Evolutionary conservation across 2,797 vertebrate genomes (phyloP).

Genomic region (Poeciliopsis paucimaculata): DNA sequence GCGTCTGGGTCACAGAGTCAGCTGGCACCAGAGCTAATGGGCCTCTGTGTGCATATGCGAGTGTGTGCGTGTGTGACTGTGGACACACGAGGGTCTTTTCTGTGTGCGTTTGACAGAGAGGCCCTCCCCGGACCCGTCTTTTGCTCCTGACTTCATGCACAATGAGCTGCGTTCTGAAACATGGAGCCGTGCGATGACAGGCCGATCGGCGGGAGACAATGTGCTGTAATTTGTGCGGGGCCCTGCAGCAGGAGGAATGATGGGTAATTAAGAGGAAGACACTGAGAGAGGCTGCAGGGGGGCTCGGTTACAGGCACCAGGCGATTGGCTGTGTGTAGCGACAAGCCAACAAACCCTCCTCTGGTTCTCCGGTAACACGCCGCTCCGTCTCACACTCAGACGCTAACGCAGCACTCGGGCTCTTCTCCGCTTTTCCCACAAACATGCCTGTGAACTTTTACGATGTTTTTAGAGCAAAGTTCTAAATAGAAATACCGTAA

Average conservation of each 20-base stretch:
- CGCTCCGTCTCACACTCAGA: slow-evolving; percentile 34
- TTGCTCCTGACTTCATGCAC: slow-evolving; percentile 58
- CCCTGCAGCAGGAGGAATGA: slow-evolving; percentile 78
- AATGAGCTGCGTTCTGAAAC: slow-evolving; percentile 77
- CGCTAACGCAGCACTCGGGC: slow-evolving; percentile 9
- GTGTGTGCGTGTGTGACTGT: slow-evolving; percentile 34
- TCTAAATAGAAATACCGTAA: not conserved
- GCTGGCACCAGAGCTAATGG: slow-evolving; percentile 85
- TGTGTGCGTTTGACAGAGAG: slow-evolving; percentile 15
- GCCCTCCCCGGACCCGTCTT: slow-evolving; percentile 35
- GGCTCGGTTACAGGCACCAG: slow-evolving; percentile 78
- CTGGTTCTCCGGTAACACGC: slow-evolving; percentile 53
- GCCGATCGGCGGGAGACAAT: slow-evolving; percentile 82
- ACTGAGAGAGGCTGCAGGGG: slow-evolving; percentile 71
- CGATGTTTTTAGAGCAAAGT: not conserved
- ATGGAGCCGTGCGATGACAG: slow-evolving; percentile 83
- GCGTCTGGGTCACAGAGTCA: slow-evolving; percentile 86
- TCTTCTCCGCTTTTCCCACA: not conserved
- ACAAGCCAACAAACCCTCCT: slow-evolving; percentile 66
- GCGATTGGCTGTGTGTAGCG: slow-evolving; percentile 72
- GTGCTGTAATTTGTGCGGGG: slow-evolving; percentile 85
- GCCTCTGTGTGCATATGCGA: slow-evolving; percentile 31
- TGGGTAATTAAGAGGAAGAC: slow-evolving; percentile 86
- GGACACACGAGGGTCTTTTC: slow-evolving; percentile 22
- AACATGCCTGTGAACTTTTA: not conserved